Conservation (phyloP, 2,113 vertebrate genomes). For the Ageneiosus marmoratus region DNA sequence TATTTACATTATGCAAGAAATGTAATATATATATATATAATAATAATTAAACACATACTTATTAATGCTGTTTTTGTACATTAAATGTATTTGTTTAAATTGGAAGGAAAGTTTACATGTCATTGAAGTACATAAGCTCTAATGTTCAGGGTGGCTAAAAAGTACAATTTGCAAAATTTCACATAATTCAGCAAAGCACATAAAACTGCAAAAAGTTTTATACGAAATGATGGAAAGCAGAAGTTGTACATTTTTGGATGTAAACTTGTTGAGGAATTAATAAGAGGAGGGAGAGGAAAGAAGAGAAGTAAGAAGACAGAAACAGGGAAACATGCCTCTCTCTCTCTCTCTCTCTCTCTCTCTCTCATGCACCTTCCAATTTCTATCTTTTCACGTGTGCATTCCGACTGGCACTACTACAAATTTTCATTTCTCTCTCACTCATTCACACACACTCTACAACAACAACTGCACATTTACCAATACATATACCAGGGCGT, state of each 20-base stretch:
- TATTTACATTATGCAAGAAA: too few species aligned
- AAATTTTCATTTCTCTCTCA: not conserved
- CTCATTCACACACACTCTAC: not conserved
- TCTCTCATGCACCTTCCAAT: not conserved
- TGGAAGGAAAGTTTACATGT: too few species aligned
- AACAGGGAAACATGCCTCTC: conserved; percentile 19
- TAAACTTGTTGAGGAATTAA: conserved; percentile 13
- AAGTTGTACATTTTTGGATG: not conserved
- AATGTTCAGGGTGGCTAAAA: not conserved
- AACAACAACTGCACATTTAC: not conserved
- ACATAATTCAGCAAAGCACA: not conserved
- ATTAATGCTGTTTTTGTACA: too few species aligned
- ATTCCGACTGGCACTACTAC: not conserved
- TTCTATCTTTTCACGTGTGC: not conserved
- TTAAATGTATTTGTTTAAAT: too few species aligned
- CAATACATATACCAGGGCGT: not conserved
- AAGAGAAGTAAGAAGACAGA: conserved; percentile 43
- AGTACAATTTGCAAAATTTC: not conserved
- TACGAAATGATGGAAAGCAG: not conserved
- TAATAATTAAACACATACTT: too few species aligned
- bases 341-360: conserved; percentile 7
- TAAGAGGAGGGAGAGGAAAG: conserved; percentile 8
- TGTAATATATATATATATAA: too few species aligned
- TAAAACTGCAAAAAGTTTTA: not conserved
- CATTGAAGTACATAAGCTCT: not conserved